A percentile compares a stretch with the other conserved stretches of the same genome.
Conservation (phyloP, 2,113 vertebrate species). For the Proterorhinus semilunaris region DNA sequence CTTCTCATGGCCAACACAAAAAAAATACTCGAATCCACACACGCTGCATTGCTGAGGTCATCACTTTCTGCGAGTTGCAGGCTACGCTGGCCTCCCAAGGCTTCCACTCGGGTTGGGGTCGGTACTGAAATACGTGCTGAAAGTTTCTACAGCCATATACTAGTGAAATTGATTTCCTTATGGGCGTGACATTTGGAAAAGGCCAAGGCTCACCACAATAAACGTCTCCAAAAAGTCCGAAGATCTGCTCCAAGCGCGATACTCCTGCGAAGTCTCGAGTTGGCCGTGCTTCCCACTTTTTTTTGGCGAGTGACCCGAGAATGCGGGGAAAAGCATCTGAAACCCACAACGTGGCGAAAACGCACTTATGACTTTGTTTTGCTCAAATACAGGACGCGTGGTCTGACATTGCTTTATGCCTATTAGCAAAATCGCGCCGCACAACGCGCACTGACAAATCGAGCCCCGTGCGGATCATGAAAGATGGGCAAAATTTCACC, state of each 20-base stretch:
- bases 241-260: neutral
- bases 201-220: slow-evolving; percentile 4
- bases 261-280: neutral
- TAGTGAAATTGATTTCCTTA: slow-evolving; percentile 8
- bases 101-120: neutral
- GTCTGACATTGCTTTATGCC: no score
- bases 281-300: neutral
- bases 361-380: no score
- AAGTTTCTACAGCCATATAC: slow-evolving; percentile 9
- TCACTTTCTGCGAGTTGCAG: neutral
- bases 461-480: neutral
- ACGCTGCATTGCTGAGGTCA: neutral
- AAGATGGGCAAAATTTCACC: neutral
- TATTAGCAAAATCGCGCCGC: neutral
- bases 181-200: slow-evolving; percentile 7
- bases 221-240: neutral
- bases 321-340: no score
- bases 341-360: no score
- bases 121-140: neutral
- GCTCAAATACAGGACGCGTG: no score
- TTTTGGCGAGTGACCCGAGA: neutral
- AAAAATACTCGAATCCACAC: neutral
- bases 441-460: neutral
- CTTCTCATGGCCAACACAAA: neutral
- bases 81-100: neutral